Conservation (phyloP, 2,888 invertebrate genomes). For the Pollenia griseotomentosa region DNA sequence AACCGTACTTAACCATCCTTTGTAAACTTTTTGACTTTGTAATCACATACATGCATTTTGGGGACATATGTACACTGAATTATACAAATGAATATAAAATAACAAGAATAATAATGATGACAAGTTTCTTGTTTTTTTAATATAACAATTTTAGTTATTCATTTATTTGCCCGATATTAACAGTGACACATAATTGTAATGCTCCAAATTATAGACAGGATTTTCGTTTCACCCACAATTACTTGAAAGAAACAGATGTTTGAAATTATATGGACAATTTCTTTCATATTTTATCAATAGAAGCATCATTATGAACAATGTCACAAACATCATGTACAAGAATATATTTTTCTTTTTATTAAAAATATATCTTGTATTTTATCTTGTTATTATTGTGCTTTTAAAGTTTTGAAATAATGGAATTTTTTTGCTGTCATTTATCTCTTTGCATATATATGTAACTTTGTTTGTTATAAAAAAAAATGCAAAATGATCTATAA, state of each 20-base stretch:
- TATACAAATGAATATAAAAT: not conserved
- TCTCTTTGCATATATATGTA: too few species aligned
- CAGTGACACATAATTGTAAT: constrained; percentile 21
- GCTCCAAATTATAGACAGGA: constrained; percentile 26
- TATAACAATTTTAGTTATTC: not conserved
- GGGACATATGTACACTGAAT: not conserved
- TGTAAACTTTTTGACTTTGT: not conserved
- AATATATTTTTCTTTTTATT: constrained; percentile 27
- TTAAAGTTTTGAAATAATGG: constrained; percentile 18
- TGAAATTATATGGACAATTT: constrained; percentile 23
- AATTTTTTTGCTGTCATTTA: not conserved
- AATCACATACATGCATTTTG: not conserved
- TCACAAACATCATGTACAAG: not conserved
- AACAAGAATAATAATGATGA: constrained; percentile 24
- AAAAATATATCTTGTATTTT: constrained; percentile 42
- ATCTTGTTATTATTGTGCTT: constrained; percentile 12
- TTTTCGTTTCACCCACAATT: not conserved
- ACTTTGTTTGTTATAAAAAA: too few species aligned
- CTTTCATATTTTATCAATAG: not conserved
- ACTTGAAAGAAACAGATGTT: constrained; percentile 23
- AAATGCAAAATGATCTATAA: too few species aligned
- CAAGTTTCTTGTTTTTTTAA: not conserved
- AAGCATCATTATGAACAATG: constrained; percentile 8
- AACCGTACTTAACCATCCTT: not conserved
- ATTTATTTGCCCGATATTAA: constrained; percentile 27